These are phyloP conservation scores for Holacanthella duospinosa DNA, from an alignment of 2,888 invertebrate genomes.

Conservation along the genomic window DNA sequence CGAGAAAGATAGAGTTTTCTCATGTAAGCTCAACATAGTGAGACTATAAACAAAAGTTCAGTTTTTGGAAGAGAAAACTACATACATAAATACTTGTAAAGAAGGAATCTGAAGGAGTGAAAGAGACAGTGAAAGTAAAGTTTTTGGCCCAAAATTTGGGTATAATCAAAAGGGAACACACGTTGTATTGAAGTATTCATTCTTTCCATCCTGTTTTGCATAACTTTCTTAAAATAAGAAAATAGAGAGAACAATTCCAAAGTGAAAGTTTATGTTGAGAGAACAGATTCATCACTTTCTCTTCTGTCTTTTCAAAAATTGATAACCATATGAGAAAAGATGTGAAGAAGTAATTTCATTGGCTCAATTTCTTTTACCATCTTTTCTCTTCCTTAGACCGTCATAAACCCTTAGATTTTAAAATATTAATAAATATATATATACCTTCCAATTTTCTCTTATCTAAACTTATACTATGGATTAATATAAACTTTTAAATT, in stretches of 20 bases:
- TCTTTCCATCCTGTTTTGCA: constrained; percentile 11
- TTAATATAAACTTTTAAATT: too few species aligned
- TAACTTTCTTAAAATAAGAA: constrained; percentile 13
- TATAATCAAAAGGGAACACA: not conserved
- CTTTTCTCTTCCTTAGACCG: not conserved
- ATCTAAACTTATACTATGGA: not conserved
- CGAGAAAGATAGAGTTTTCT: too few species aligned
- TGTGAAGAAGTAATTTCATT: not conserved
- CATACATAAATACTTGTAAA: not conserved
- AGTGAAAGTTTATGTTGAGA: constrained; percentile 1
- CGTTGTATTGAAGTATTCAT: constrained; percentile 9
- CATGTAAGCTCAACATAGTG: too few species aligned
- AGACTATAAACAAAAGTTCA: constrained; percentile 6
- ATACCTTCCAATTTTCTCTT: not conserved
- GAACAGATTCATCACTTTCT: not conserved
- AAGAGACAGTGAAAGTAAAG: not conserved
- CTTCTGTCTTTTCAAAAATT: not conserved
- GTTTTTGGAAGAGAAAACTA: not conserved
- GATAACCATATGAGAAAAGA: not conserved
- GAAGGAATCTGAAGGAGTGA: not conserved
- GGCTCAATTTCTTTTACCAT: not conserved
- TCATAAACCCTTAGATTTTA: not conserved
- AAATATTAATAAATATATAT: not conserved
- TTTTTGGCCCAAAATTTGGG: not conserved
- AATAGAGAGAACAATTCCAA: constrained; percentile 11